These are phyloP conservation scores for Drosophila nr. fundita DNA, from an alignment of 2,888 invertebrate species.

Conservation along the genomic window DNA sequence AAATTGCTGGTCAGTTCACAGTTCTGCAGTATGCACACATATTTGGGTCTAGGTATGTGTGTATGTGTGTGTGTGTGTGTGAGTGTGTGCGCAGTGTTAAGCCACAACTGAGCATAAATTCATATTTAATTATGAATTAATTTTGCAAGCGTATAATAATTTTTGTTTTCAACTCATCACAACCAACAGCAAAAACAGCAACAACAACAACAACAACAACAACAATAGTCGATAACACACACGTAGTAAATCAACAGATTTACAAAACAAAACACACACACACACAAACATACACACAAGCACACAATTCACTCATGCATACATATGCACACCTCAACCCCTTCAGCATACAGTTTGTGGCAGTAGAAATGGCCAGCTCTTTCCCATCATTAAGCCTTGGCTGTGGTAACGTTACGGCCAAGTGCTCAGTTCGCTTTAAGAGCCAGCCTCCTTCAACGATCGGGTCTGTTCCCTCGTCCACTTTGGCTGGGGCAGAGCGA, in stretches of 20 bases:
- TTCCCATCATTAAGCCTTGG: constrained; percentile 2
- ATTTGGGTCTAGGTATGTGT: background rate
- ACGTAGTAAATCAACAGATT: constrained; percentile 75
- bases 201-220: constrained; percentile 21
- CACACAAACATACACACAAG: constrained; percentile 3
- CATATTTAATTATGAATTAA: constrained; percentile 80
- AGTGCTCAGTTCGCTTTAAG: constrained; percentile 5
- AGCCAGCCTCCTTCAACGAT: too few species aligned
- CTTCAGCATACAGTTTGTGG: background rate
- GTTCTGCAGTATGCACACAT: background rate
- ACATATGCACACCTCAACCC: constrained; percentile 1
- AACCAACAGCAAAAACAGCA: constrained; percentile 34
- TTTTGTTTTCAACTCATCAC: constrained; percentile 72
- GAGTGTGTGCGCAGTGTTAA: constrained; percentile 57
- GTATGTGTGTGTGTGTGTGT: constrained; percentile 2
- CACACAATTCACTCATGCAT: background rate
- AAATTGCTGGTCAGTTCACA: background rate
- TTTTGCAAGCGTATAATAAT: constrained; percentile 76
- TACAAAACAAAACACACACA: constrained; percentile 35
- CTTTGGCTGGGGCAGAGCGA: background rate
- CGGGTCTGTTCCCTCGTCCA: background rate
- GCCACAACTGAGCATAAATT: constrained; percentile 78
- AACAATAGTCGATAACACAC: constrained; percentile 31
- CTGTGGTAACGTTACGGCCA: background rate
- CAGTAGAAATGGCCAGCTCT: background rate